Conservation (phyloP, 2,113 vertebrate species). For the Enhydra lutris region DNA sequence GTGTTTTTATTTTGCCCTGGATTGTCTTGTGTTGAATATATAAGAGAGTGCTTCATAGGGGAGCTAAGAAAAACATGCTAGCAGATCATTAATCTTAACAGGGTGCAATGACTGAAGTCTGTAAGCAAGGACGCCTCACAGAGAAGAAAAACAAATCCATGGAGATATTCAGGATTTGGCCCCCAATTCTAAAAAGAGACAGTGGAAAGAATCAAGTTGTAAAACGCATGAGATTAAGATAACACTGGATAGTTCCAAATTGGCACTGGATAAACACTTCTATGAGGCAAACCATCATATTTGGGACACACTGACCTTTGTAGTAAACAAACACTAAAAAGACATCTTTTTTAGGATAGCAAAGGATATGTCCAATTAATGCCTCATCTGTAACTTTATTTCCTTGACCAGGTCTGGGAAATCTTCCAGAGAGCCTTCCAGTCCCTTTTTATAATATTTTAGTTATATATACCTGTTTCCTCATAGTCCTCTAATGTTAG, state of each 20-base stretch:
- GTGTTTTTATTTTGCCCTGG: not conserved
- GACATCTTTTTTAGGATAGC: not conserved
- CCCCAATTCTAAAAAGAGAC: not conserved
- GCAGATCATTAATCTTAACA: not conserved
- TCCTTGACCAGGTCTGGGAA: not conserved
- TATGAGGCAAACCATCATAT: not conserved
- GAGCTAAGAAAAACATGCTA: not conserved
- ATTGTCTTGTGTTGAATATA: not conserved
- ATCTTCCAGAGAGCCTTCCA: not conserved
- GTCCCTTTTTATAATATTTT: not conserved
- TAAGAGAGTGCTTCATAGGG: not conserved
- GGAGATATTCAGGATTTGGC: not conserved
- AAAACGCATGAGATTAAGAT: not conserved
- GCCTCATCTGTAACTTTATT: not conserved
- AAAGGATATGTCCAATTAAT: not conserved
- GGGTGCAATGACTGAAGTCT: not conserved
- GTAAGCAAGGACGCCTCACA: not conserved
- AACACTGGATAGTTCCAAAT: not conserved
- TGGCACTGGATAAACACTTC: not conserved
- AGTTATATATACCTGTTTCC: not conserved
- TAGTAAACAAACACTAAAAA: not conserved
- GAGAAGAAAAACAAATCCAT: not conserved
- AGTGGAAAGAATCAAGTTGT: not conserved
- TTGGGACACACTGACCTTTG: not conserved
- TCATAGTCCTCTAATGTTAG: not conserved